phyloP scores from a whole-genome alignment of 2,113 vertebrate genomes.

The Odocoileus virginianus region DNA sequence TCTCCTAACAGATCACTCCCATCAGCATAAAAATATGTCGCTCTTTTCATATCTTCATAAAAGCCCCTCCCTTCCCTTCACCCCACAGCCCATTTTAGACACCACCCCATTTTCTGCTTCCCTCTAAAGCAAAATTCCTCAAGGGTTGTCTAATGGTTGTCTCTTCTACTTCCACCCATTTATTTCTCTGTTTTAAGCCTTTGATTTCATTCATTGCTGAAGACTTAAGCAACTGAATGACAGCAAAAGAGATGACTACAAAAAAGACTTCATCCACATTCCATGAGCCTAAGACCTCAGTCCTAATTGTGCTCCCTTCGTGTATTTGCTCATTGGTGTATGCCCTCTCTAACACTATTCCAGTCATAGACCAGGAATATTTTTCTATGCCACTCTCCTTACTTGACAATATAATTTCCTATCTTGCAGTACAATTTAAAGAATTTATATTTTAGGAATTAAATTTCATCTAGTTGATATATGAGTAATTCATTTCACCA shows the following conservation, averaged over 20 bases:
- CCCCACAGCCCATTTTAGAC: background rate
- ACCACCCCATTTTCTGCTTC: background rate
- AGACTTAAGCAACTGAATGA: background rate
- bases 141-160: background rate
- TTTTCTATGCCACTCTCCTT: background rate
- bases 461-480: background rate
- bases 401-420: background rate
- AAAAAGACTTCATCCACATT: background rate
- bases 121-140: constrained; percentile 9
- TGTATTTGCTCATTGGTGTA: background rate
- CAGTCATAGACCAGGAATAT: background rate
- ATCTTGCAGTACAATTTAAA: background rate
- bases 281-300: background rate
- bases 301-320: background rate
- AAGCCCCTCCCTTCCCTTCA: background rate
- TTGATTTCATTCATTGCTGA: constrained; percentile 26
- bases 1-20: background rate
- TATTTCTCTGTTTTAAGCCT: background rate
- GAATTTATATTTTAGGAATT: background rate
- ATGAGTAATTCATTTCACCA: background rate
- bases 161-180: background rate
- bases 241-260: background rate
- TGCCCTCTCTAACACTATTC: background rate
- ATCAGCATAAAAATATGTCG: background rate
- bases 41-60: background rate